Evolutionary conservation across 2,113 vertebrate genomes (phyloP), one percentile per base, ranked within the genome.

Genomic region (Microtus oregoni): DNA sequence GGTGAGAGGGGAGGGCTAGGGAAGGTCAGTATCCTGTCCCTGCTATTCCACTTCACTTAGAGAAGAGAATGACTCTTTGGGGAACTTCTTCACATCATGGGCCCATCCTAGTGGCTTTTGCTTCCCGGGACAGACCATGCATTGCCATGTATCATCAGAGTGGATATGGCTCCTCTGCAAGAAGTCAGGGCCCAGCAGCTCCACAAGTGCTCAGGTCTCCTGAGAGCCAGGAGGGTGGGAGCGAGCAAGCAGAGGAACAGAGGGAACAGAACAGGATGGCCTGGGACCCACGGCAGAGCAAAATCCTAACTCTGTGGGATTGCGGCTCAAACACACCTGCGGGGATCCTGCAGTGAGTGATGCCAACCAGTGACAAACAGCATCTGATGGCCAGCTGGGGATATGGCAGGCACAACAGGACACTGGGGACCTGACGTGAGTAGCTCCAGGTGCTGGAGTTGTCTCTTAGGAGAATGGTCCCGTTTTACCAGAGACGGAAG

Each of bases 201-300:
- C 13, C 41, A 3, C 24, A 41, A 32, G 32, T 11, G 35, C 50
- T 24, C 8, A 2, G 5, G 19, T 28, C 65, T 75, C 68, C 81
- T n/a, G 35, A 55, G 72, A 3, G 72, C 28, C 81, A 19, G 63
- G 89, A 0, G 0, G 22, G 10, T 24, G 30, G 20, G 28, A 20
- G 44, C n/a, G 30, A 47, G 32, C 32, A 0, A 15, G 32, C 11
- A 0, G 2, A 0, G 58, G 58, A 28, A 26, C 1, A 5, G 3
- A 2, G 87, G n/a, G 55, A n/a, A 19, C 7, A 0, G 10, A 8
- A 55, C 61, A 38, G 65, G 28, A n/a, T 47, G 50, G 7, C 24
- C 68, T 30, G 32, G 24, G n/a, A 47, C 5, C 26, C 58, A 30
- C 1, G 3, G 58, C n/a, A 44, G 61, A 15, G 14, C 17, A 67